Evolutionary conservation across 2,888 invertebrate species (phyloP).

Genomic region (Harpagoxenus sublaevis): DNA sequence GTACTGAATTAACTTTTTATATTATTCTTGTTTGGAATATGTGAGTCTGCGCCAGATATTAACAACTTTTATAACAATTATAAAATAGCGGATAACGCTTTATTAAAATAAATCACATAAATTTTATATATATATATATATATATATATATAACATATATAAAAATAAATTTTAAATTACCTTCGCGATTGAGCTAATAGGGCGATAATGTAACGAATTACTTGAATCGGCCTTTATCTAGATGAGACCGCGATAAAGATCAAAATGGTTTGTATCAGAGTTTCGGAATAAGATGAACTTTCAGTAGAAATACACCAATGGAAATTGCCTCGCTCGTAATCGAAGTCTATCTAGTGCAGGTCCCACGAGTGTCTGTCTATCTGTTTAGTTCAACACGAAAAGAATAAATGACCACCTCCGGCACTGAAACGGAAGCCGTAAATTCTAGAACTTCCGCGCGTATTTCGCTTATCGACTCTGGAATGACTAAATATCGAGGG

Average conservation of each 20-base stretch:
- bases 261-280: slow-evolving; percentile 22
- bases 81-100: no score
- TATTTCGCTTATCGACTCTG: slow-evolving; percentile 20
- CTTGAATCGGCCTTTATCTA: background rate
- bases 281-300: slow-evolving; percentile 36
- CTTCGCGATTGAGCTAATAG: background rate
- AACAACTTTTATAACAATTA: background rate
- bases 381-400: slow-evolving; percentile 49
- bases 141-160: background rate
- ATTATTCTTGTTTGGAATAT: background rate
- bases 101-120: background rate
- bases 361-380: slow-evolving; percentile 53
- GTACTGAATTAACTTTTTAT: background rate
- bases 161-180: background rate
- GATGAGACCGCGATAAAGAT: slow-evolving; percentile 21
- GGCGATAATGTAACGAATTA: background rate
- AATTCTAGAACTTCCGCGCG: slow-evolving; percentile 51
- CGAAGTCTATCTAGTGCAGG: slow-evolving; percentile 64
- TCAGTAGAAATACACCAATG: slow-evolving; percentile 19
- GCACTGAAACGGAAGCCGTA: slow-evolving; percentile 42
- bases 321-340: slow-evolving; percentile 42
- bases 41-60: background rate
- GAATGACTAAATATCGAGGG: slow-evolving; percentile 29
- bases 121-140: background rate
- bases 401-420: slow-evolving; percentile 62